Percentiles rank a stretch among this genome's conserved stretches.
phyloP scores from a whole-genome alignment of 2,797 vertebrate species.

The Sternotherus odoratus region DNA sequence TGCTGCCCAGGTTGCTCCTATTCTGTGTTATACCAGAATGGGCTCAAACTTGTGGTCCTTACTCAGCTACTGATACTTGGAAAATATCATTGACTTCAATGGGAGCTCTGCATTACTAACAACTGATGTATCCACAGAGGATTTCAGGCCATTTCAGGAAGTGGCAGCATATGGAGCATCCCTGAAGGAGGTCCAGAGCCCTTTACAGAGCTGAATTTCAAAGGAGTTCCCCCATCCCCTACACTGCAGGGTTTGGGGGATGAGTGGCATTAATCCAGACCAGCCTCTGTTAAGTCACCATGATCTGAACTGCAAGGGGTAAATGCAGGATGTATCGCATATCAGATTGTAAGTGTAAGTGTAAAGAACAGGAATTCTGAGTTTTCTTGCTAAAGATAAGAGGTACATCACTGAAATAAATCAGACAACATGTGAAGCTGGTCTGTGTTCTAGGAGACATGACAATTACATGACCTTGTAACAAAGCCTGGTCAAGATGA shows the following conservation, averaged over 20 bases:
- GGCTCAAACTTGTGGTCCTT: background rate
- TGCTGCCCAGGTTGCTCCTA: background rate
- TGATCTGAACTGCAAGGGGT: background rate
- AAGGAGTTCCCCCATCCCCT: fast-evolving
- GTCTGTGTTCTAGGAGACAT: conserved; percentile 7
- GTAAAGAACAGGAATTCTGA: background rate
- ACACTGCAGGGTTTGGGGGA: background rate
- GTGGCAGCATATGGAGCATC: background rate
- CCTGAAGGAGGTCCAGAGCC: background rate
- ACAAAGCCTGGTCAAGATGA: conserved; percentile 65
- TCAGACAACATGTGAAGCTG: conserved; percentile 41
- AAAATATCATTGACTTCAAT: background rate
- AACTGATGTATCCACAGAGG: background rate
- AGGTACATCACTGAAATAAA: conserved; percentile 43
- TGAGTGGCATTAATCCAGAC: background rate
- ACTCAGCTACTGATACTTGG: fast-evolving
- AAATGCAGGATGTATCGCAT: background rate
- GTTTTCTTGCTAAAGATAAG: conserved; percentile 4
- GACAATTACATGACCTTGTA: conserved; percentile 57
- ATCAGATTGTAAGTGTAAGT: conserved; percentile 3
- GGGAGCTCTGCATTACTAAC: background rate
- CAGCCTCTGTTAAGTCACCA: background rate
- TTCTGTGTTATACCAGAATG: background rate
- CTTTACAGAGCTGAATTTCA: background rate
- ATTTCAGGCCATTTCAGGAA: fast-evolving